Evolutionary conservation across 1,140 invertebrate species (phyloP).

Genomic region (Lethrus apterus): DNA sequence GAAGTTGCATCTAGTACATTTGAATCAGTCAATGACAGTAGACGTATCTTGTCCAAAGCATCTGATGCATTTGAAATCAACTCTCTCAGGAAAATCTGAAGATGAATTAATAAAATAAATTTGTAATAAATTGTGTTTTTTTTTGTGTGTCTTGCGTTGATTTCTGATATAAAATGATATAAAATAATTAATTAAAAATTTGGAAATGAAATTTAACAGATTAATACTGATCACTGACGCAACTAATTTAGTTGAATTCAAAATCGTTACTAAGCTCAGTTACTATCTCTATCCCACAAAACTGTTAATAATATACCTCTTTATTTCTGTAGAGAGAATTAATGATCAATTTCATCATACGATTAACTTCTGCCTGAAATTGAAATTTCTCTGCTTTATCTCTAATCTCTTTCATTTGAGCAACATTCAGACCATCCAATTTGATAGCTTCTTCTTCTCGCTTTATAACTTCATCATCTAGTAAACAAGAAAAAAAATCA

Average conservation of each 20-base stretch:
- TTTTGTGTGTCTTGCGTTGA: too few species aligned
- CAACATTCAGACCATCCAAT: constrained; percentile 89
- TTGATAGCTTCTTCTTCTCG: constrained; percentile 97
- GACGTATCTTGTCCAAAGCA: constrained; percentile 90
- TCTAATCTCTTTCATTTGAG: constrained; percentile 85
- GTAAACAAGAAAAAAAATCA: constrained; percentile 24
- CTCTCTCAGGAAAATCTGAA: constrained; percentile 94
- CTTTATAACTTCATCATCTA: constrained; percentile 70
- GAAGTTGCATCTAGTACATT: constrained; percentile 66
- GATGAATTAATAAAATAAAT: constrained; percentile 35
- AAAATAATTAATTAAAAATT: too few species aligned
- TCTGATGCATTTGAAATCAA: constrained; percentile 96
- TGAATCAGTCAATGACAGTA: constrained; percentile 85
- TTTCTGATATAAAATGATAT: too few species aligned
- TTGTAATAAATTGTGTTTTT: constrained; percentile 3
- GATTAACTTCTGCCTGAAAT: constrained; percentile 95
- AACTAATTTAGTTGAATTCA: too few species aligned
- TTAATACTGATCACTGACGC: too few species aligned
- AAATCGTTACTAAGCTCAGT: too few species aligned
- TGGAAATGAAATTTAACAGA: too few species aligned
- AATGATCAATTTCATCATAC: constrained; percentile 99
- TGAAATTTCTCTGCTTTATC: constrained; percentile 88
- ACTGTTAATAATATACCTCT: too few species aligned
- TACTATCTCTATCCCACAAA: too few species aligned
- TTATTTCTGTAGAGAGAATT: constrained; percentile 98